Evolutionary conservation across 2,888 invertebrate species (phyloP), one percentile per base, ranked within the genome.

Genomic region (Pasiphila rectangulata): DNA sequence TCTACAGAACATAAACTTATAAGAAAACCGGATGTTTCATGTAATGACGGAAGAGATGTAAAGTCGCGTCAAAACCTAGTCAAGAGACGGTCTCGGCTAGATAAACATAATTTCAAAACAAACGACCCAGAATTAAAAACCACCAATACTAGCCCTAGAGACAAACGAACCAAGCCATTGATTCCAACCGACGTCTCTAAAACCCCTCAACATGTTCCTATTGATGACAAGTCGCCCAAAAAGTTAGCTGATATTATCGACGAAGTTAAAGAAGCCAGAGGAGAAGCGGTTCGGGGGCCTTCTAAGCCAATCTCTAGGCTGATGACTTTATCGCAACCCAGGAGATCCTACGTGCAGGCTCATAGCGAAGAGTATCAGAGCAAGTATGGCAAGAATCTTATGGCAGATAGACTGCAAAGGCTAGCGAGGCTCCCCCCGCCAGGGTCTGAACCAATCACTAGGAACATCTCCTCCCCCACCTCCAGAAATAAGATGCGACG

Each of bases 231-330:
- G 40, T 49, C 58, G 1, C 77, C 64, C 47, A 79, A 72, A 44
- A 81, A 79, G 54, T 60, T 81, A 17, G 46, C 55, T 6, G 84
- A 86, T 46, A 67, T 83, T n/a, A 67, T 80, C 34, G 85, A 88
- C 12, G 84, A 85, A 61, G 81, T 64, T 2, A 86, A 80, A 61
- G 86, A 88, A 69, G 75, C 84, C 0, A 73, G 81, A 46, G 87
- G 87, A 0, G 85, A 88, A 63, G 87, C 86, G n/a, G 85, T 88
- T 3, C 71, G 80, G 4, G 87, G 87, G 0, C 86, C 86, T 23
- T 67, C 75, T 0, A 80, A 74, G 59, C 51, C 65, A 2, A 64
- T 55, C 48, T 72, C 84, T 15, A 73, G 87, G 46, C 58, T 88
- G 21, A 69, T 84, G 37, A 67, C 73, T 13, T 67, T 88, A 41